A percentile compares a stretch with the other conserved stretches of the same genome.
Conservation (phyloP, 2,113 vertebrate species). For the Campylomormyrus numenius region DNA sequence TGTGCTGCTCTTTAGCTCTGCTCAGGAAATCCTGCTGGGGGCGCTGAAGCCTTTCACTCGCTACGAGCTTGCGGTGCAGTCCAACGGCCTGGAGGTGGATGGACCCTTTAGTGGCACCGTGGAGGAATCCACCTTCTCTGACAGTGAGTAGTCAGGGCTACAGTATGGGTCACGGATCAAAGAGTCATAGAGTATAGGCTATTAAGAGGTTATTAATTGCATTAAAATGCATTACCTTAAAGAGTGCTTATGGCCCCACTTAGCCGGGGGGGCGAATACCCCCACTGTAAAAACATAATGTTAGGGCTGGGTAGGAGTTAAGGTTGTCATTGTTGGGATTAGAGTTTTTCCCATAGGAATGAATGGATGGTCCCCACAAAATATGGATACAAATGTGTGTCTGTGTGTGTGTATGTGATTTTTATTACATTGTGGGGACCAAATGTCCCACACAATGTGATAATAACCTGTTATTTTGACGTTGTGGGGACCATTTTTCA, state of each 20-base stretch:
- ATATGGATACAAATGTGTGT: not conserved
- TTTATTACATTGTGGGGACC: not conserved
- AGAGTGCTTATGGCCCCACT: not conserved
- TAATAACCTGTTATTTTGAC: not conserved
- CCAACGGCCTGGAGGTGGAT: conserved; percentile 71
- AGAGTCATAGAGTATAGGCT: not conserved
- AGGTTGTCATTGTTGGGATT: too few species aligned
- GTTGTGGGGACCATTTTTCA: not conserved
- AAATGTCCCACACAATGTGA: not conserved
- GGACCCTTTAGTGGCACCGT: conserved; percentile 87
- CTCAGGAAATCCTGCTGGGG: conserved; percentile 81
- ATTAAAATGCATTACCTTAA: not conserved
- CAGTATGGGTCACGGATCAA: not conserved
- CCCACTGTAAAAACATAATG: not conserved
- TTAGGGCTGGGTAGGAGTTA: not conserved
- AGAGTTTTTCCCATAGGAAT: too few species aligned
- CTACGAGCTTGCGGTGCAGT: conserved; percentile 92
- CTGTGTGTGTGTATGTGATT: not conserved
- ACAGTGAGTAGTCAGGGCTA: conserved; percentile 68
- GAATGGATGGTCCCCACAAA: too few species aligned
- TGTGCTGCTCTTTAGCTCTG: conserved; percentile 59
- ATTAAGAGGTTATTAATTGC: not conserved
- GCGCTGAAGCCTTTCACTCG: conserved; percentile 88
- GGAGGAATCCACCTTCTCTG: conserved; percentile 80
- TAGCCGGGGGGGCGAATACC: not conserved